Evolutionary conservation across 2,113 vertebrate genomes (phyloP).

Genomic region (Tympanuchus pallidicinctus): DNA sequence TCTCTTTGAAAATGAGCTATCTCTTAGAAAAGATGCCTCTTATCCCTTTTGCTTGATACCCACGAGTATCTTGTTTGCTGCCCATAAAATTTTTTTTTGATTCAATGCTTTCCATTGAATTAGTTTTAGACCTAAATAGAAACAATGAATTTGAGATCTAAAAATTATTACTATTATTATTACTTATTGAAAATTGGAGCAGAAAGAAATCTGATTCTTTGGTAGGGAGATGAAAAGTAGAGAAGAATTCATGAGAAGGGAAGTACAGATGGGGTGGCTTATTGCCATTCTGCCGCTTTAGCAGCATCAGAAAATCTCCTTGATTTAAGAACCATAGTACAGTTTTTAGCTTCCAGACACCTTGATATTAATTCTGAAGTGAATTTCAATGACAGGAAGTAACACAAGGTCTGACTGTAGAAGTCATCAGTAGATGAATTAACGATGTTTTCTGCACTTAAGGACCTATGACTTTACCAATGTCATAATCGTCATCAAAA

Average conservation of each 20-base stretch:
- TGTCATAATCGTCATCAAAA: background rate
- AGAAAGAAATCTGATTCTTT: background rate
- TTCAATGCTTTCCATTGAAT: background rate
- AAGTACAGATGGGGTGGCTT: background rate
- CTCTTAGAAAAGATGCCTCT: background rate
- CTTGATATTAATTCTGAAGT: background rate
- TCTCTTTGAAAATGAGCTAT: background rate
- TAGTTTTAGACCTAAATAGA: background rate
- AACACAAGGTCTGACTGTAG: background rate
- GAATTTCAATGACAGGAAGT: background rate
- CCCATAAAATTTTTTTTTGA: background rate
- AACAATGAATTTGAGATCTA: background rate
- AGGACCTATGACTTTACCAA: background rate
- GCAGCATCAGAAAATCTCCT: background rate
- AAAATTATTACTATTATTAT: background rate
- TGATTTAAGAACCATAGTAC: background rate
- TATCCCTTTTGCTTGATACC: background rate
- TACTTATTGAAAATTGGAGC: background rate
- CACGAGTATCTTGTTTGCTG: background rate
- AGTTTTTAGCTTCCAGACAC: background rate
- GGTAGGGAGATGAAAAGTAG: background rate
- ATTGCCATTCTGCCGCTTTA: background rate
- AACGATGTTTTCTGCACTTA: background rate
- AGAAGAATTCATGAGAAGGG: background rate
- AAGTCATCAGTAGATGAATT: background rate